phyloP scores from a whole-genome alignment of 2,797 vertebrate species.

The Eulemur albifrons region DNA sequence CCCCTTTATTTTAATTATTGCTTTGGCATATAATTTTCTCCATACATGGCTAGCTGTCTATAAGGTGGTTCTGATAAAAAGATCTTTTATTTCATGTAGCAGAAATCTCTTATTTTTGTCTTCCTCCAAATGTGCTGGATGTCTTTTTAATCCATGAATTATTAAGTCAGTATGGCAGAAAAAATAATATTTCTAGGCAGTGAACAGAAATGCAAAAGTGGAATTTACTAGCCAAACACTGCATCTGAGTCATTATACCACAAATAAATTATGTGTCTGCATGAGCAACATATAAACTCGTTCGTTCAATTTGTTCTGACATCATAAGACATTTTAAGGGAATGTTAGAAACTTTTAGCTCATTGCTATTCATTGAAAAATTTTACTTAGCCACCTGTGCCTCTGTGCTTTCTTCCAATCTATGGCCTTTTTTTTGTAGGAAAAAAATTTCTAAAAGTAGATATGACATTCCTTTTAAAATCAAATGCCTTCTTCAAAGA shows the following conservation, averaged over 20 bases:
- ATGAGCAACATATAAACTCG: not conserved
- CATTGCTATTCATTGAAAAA: constrained; percentile 35
- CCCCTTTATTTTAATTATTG: not conserved
- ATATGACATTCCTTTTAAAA: constrained; percentile 28
- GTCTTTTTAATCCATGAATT: not conserved
- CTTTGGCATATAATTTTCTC: not conserved
- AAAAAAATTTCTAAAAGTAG: constrained; percentile 37
- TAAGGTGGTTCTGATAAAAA: not conserved
- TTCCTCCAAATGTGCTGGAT: not conserved
- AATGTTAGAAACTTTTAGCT: not conserved
- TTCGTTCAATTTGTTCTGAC: not conserved
- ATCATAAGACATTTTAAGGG: not conserved
- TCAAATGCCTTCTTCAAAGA: constrained; percentile 45
- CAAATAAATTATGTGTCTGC: not conserved
- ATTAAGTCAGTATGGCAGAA: constrained; percentile 8
- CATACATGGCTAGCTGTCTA: not conserved
- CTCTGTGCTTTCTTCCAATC: not conserved
- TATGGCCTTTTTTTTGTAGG: not conserved
- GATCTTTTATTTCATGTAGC: not conserved
- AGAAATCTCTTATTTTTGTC: not conserved
- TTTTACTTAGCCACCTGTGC: constrained; percentile 19
- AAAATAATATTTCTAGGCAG: not conserved
- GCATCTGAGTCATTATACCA: not conserved
- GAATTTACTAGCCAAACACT: not conserved
- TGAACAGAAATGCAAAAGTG: not conserved